Base-by-base conservation (phyloP, 2,797 vertebrate species). In the Dallia pectoralis region DNA sequence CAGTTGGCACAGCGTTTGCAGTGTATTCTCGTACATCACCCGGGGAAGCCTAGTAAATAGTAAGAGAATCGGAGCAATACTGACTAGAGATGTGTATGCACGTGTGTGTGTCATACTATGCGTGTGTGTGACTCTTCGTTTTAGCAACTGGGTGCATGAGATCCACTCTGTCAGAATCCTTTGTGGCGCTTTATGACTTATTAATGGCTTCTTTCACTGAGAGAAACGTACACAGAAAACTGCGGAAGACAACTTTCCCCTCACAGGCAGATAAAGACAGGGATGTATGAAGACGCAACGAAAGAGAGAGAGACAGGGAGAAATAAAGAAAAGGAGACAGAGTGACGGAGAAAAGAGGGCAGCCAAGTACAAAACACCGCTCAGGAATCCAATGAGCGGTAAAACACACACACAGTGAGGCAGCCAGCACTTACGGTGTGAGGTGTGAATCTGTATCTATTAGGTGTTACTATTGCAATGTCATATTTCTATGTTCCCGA, bases 121-220 rank as follows among this genome's bases (percentile, higher is more conserved):
- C 14, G 70, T 44, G n/a, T 48, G 19, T 71, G 70, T 63, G 11
- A 36, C 30, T 30, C 70, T 63, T 59, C 0, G 16, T 68, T 44
- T 30, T 61, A 48, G 66, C 25, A 51, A 68, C 65, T 63, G 29
- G 70, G 69, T 33, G n/a, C n/a, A n/a, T n/a, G 67, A 64, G 69
- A 74, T 67, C 63, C 40, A 81, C 75, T 80, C 77, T 87, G 78
- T 69, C 68, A 70, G 61, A 85, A 74, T 79, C 48, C 29, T 85
- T 72, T 0, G 81, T 71, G 66, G 74, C 36, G 71, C 75, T 40
- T 74, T 44, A 75, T 84, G 82, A 86, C 78, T 87, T 80, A 88
- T 79, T 70, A 79, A 80, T 82, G 68, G 67, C 75, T 70, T 5
- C 30, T 15, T 79, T 82, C 68, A 71, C 56, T 1, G 56, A 78